Conservation (phyloP, 2,113 vertebrate genomes). For the Sapayoa aenigma region DNA sequence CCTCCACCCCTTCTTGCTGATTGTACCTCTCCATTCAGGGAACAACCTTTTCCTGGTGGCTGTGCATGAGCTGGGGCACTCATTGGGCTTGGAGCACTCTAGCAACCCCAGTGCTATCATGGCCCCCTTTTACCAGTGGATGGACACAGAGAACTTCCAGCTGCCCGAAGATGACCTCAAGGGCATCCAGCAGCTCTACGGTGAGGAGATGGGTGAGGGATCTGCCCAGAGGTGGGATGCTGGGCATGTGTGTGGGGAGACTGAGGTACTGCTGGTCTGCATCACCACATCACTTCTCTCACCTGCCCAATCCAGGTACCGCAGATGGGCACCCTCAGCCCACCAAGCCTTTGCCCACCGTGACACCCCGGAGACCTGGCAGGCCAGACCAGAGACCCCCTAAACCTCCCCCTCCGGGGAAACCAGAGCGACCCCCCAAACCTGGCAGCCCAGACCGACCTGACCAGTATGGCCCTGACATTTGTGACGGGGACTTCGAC, state of each 20-base stretch:
- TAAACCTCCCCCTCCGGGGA: constrained; percentile 58
- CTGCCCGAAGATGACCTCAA: constrained; percentile 87
- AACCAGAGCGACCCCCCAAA: constrained; percentile 78
- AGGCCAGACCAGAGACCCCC: constrained; percentile 78
- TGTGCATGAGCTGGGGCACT: constrained; percentile 91
- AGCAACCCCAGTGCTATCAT: constrained; percentile 89
- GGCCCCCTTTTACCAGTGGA: constrained; percentile 97
- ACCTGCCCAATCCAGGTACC: constrained; percentile 60
- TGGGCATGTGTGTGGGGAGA: fast-evolving
- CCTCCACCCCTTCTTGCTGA: not conserved
- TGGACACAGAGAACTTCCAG: constrained; percentile 87
- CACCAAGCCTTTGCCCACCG: constrained; percentile 80
- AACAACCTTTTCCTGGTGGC: constrained; percentile 95
- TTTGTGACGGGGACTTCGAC: constrained; percentile 95
- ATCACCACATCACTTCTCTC: not conserved
- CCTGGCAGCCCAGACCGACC: constrained; percentile 77
- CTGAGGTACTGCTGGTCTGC: not conserved
- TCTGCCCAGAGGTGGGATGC: not conserved
- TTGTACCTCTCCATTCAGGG: constrained; percentile 65
- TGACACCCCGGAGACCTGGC: constrained; percentile 81
- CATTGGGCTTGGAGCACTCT: constrained; percentile 93
- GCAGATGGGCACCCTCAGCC: constrained; percentile 77
- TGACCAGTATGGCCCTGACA: constrained; percentile 87
- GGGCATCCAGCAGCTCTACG: constrained; percentile 94
- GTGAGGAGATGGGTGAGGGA: constrained; percentile 65